Evolutionary conservation across 2,888 invertebrate genomes (phyloP).

Genomic region (Calliopum simillimum): DNA sequence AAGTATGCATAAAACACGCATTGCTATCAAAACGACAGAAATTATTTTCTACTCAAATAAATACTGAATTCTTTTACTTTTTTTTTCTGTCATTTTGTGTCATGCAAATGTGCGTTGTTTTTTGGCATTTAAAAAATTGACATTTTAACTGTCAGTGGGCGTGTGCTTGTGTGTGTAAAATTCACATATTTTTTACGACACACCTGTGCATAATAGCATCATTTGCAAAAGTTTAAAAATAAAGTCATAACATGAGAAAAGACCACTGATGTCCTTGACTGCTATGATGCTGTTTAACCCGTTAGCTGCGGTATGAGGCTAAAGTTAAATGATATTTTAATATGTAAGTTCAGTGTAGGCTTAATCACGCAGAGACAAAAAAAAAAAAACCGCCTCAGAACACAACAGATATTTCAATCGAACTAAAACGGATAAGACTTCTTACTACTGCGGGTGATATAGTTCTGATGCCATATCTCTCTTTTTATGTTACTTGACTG

Average conservation of each 20-base stretch:
- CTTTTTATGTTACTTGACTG: too few relatives aligned
- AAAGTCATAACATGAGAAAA: not conserved
- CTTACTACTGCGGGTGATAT: too few relatives aligned
- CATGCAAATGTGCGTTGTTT: not conserved
- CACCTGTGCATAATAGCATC: constrained; percentile 1
- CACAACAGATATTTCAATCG: too few relatives aligned
- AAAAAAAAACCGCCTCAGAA: too few relatives aligned
- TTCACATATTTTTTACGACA: not conserved
- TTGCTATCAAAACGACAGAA: not conserved
- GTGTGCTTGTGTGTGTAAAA: not conserved
- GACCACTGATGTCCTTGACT: not conserved
- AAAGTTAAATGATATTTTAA: too few relatives aligned
- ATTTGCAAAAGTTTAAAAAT: not conserved
- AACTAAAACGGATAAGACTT: too few relatives aligned
- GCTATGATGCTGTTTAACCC: not conserved
- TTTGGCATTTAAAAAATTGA: constrained; percentile 14
- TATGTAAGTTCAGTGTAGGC: too few relatives aligned
- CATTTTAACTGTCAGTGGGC: constrained; percentile 1
- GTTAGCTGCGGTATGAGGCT: too few relatives aligned
- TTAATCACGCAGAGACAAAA: too few relatives aligned
- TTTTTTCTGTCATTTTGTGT: not conserved
- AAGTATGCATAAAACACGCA: not conserved
- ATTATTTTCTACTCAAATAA: constrained; percentile 25
- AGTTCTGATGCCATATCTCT: too few relatives aligned
- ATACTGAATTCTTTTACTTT: constrained; percentile 12